Evolutionary conservation across 2,797 vertebrate species (phyloP), one percentile per base, ranked within the genome.

Genomic region (Notoglanidium macrostoma): DNA sequence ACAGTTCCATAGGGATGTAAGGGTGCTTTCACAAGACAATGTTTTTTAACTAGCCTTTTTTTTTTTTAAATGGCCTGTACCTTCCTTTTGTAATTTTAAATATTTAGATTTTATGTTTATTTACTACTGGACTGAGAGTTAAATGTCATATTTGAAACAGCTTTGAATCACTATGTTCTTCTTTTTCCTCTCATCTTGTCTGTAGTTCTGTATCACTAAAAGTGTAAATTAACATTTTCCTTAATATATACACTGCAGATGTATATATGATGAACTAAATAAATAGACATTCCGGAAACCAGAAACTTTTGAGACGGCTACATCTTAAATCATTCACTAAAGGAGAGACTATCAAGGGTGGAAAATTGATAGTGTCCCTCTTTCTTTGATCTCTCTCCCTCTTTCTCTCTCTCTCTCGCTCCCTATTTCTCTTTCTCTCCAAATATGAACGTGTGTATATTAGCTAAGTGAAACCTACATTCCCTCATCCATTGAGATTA

Each of bases 401-500:
- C 78, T 79, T 76, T 87, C 17, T 77, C n/a, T 29, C 8, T 17
- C n/a, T 70, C 21, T 88, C 89, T 83, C 76, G 59, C 84, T 61
- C 72, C n/a, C 29, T 26, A 19, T 90, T 86, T 84, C 81, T 80
- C 78, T 86, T 5, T 81, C 55, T 61, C 29, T 61, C 11, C 55
- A 59, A 57, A 79, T 40, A 35, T 79, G 29, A 78, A 11, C 32
- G 90, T 88, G 91, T 90, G 89, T 93, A 93, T 92, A 93, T 94
- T 95, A 94, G 94, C 94, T 94, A 95, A 95, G 92, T 92, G 91
- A 91, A 90, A 88, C 87, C 88, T 92, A 90, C 91, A 87, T 89
- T 88, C 91, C 92, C 88, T 92, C 92, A 92, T 93, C 94, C 92
- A 89, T 88, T 92, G 92, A 94, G 94, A 96, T 96, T 95, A 95